phyloP scores from a whole-genome alignment of 2,113 vertebrate genomes.

The Neofelis nebulosa region DNA sequence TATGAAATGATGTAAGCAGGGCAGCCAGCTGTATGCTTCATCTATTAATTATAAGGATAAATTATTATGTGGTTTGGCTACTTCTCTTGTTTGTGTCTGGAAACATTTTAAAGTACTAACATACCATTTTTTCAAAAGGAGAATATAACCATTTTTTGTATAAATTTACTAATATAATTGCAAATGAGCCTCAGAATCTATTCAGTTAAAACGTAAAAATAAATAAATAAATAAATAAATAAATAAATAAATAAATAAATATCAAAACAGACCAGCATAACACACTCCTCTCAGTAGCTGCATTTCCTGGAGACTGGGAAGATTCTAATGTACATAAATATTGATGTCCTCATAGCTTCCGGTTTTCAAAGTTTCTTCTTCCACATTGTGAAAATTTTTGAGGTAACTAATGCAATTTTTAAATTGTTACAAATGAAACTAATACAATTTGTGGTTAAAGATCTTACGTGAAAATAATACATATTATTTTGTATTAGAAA shows the following conservation, averaged over 20 bases:
- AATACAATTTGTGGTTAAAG: neutral
- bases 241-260: neutral
- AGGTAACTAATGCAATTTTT: neutral
- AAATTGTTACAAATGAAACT: neutral
- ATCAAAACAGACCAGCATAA: neutral
- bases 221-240: neutral
- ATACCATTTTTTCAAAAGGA: conserved; percentile 41
- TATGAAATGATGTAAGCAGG: neutral
- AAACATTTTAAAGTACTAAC: conserved; percentile 36
- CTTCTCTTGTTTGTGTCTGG: conserved; percentile 19
- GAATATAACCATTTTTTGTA: conserved; percentile 38
- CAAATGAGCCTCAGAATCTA: conserved; percentile 29
- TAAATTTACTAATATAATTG: conserved; percentile 59
- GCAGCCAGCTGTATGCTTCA: neutral
- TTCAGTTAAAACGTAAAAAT: conserved; percentile 2
- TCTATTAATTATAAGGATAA: conserved; percentile 19
- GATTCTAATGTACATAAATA: neutral
- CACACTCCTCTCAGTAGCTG: neutral
- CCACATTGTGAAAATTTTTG: neutral
- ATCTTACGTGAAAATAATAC: neutral
- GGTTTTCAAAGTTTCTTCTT: neutral
- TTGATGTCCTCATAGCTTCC: neutral
- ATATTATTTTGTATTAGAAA: neutral
- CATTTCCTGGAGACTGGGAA: neutral
- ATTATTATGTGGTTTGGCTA: neutral